These are phyloP conservation scores for Microcebus murinus DNA, from an alignment of 2,113 vertebrate species.

Conservation along the genomic window DNA sequence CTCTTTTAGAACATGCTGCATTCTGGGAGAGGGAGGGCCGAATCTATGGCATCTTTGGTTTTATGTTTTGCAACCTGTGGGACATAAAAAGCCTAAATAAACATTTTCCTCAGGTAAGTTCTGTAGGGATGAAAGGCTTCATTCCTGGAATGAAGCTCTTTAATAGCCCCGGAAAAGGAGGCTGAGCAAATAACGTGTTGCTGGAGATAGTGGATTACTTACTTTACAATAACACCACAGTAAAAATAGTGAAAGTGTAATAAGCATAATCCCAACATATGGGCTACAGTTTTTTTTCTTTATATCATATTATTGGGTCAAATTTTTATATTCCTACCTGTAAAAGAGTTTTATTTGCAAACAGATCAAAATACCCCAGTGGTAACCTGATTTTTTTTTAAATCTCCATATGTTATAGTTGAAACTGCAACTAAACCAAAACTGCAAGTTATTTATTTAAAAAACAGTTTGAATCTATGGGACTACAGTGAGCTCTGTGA, in stretches of 20 bases:
- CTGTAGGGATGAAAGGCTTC: not conserved
- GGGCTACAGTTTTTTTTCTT: not conserved
- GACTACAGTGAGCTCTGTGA: rapidly evolving
- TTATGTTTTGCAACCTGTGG: not conserved
- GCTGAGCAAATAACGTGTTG: not conserved
- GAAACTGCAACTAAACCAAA: not conserved
- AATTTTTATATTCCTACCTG: not conserved
- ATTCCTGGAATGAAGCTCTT: not conserved
- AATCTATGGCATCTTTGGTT: rapidly evolving
- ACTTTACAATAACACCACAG: not conserved
- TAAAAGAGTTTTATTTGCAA: not conserved
- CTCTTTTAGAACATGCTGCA: not conserved
- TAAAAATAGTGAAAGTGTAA: not conserved
- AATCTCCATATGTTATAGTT: not conserved
- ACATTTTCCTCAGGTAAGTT: not conserved
- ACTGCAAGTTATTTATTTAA: not conserved
- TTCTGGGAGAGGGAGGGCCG: not conserved
- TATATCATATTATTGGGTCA: not conserved
- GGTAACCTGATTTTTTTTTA: not conserved
- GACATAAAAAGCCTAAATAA: not conserved
- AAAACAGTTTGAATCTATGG: not conserved
- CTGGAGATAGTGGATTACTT: not conserved
- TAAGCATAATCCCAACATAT: not conserved
- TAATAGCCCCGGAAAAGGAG: not conserved
- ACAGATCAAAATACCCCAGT: not conserved